Percentiles rank a stretch among this genome's conserved stretches.
These are phyloP conservation scores for Nannoperca obscura DNA, from an alignment of 2,797 vertebrate genomes.

Conservation along the genomic window DNA sequence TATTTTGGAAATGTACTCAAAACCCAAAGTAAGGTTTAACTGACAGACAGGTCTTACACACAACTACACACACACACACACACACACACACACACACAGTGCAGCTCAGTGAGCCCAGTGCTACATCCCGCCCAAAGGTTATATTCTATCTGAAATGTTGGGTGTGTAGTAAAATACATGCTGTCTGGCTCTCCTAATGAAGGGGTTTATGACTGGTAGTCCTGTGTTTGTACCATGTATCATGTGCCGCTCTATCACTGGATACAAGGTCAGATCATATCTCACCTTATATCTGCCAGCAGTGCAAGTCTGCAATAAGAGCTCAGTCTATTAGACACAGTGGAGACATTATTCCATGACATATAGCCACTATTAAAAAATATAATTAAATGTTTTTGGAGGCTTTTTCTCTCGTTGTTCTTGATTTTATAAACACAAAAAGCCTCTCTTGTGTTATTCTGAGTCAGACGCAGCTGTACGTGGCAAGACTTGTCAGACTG, in stretches of 20 bases:
- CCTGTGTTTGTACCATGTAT: slow-evolving; percentile 83
- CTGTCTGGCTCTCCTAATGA: slow-evolving; percentile 89
- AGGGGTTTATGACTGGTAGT: slow-evolving; percentile 82
- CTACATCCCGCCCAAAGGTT: slow-evolving; percentile 87
- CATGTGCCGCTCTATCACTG: slow-evolving; percentile 69
- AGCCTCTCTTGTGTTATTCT: slow-evolving; percentile 60
- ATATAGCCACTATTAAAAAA: slow-evolving; percentile 18
- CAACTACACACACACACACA: slow-evolving; percentile 49
- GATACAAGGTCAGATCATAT: slow-evolving; percentile 71
- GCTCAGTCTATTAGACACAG: slow-evolving; percentile 36
- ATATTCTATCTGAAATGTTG: slow-evolving; percentile 89
- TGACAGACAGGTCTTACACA: slow-evolving; percentile 80
- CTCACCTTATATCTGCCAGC: slow-evolving; percentile 61
- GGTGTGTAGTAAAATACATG: slow-evolving; percentile 89
- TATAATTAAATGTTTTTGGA: slow-evolving; percentile 14
- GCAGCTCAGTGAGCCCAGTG: slow-evolving; percentile 73
- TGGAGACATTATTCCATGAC: slow-evolving; percentile 32
- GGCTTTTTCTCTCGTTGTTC: slow-evolving; percentile 44
- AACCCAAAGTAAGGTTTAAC: slow-evolving; percentile 87
- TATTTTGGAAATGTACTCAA: slow-evolving; percentile 89
- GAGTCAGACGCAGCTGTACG: slow-evolving; percentile 67
- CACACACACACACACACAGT: slow-evolving; percentile 50
- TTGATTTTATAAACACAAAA: slow-evolving; percentile 57
- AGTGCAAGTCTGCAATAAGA: slow-evolving; percentile 36
- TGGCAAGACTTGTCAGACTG: slow-evolving; percentile 79